phyloP scores from a whole-genome alignment of 2,797 vertebrate species.

The Coccyzus lansbergi region DNA sequence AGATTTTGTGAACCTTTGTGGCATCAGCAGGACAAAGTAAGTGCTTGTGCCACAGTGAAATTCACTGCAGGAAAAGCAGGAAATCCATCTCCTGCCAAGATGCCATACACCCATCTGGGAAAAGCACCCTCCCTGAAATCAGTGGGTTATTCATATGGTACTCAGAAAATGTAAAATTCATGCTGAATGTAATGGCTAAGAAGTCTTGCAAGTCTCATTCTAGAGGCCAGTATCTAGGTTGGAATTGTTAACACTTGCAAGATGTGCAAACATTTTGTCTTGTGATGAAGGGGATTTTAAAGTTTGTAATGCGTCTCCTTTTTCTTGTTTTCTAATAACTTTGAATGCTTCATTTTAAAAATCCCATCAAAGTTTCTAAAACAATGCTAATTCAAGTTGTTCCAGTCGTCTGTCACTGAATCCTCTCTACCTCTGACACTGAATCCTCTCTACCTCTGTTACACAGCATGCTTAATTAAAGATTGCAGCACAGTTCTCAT shows the following conservation, averaged over 20 bases:
- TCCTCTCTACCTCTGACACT: background rate
- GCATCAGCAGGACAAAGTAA: background rate
- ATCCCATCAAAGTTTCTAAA: background rate
- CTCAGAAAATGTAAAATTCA: background rate
- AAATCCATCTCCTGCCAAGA: background rate
- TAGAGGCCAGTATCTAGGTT: background rate
- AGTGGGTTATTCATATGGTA: background rate
- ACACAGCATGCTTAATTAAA: background rate
- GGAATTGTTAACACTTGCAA: background rate
- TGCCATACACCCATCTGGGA: background rate
- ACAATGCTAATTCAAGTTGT: background rate
- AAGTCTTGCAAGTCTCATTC: background rate
- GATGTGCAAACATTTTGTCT: background rate
- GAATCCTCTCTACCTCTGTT: background rate
- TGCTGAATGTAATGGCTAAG: background rate
- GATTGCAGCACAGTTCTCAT: background rate
- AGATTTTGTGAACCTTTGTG: background rate
- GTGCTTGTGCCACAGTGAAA: background rate
- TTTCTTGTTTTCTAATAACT: background rate
- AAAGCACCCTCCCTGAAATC: background rate
- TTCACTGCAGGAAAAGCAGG: background rate
- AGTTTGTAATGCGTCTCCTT: background rate
- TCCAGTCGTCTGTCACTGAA: background rate
- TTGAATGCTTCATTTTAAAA: background rate
- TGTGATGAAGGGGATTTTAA: background rate